These are phyloP conservation scores for Platyrinchus mystaceus DNA, from an alignment of 2,797 vertebrate genomes.

Conservation along the genomic window DNA sequence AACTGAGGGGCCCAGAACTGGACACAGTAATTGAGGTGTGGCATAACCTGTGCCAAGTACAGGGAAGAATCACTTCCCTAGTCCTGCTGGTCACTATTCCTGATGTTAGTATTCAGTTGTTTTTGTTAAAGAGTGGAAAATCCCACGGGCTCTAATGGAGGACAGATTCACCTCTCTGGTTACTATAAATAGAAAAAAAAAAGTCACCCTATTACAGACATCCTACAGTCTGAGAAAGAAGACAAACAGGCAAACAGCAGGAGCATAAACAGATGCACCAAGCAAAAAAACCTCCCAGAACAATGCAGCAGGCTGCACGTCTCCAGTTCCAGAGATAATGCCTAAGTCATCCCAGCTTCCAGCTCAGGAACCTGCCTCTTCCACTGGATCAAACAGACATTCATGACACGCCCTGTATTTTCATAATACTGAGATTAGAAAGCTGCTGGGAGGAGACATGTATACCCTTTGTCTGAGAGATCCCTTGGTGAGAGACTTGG, in stretches of 20 bases:
- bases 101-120: neutral
- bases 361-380: neutral
- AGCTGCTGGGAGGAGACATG: neutral
- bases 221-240: neutral
- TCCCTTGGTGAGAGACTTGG: accelerated
- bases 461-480: neutral
- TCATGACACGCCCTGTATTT: neutral
- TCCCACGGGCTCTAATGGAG: neutral
- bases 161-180: neutral
- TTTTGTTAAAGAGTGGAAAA: neutral
- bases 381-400: neutral
- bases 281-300: neutral
- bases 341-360: neutral
- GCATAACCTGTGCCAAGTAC: neutral
- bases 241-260: neutral
- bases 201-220: neutral
- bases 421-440: neutral
- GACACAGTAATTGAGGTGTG: neutral
- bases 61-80: neutral
- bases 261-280: neutral
- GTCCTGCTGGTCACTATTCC: neutral
- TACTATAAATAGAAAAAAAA: neutral
- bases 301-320: neutral
- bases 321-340: neutral
- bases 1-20: neutral